A percentile compares a stretch with the other conserved stretches of the same genome.
These are phyloP conservation scores for Eubucco bourcierii DNA, from an alignment of 2,113 vertebrate genomes.

Conservation along the genomic window DNA sequence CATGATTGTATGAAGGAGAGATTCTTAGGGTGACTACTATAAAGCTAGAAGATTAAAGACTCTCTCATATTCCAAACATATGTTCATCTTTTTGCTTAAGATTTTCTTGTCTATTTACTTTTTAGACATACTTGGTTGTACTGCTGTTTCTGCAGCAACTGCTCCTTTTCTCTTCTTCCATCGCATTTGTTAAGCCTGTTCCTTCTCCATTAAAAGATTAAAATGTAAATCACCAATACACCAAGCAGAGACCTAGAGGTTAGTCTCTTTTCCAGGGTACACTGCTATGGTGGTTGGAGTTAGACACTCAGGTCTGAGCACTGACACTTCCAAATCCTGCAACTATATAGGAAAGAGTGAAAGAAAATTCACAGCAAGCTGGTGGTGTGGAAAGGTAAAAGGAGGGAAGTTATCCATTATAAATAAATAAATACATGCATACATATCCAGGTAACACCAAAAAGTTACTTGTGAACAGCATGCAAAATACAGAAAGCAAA, in stretches of 20 bases:
- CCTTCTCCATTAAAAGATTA: neutral
- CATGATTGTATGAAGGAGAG: neutral
- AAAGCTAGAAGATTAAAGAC: neutral
- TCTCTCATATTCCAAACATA: neutral
- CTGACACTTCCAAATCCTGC: neutral
- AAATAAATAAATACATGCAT: neutral
- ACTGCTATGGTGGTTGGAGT: neutral
- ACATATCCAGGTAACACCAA: neutral
- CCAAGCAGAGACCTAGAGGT: neutral
- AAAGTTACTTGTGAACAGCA: neutral
- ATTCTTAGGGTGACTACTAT: neutral
- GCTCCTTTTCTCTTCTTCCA: neutral
- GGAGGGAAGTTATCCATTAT: neutral
- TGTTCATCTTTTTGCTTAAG: neutral
- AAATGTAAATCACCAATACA: neutral
- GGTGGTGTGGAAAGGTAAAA: neutral
- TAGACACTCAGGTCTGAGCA: neutral
- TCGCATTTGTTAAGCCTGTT: neutral
- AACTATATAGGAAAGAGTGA: neutral
- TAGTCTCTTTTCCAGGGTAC: neutral
- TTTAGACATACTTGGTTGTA: neutral
- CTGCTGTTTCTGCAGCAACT: neutral
- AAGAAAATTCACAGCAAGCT: neutral
- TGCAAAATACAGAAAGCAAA: neutral
- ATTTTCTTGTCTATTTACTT: neutral